phyloP scores from a whole-genome alignment of 2,888 invertebrate genomes.

The Sinhomidia bicolor region DNA sequence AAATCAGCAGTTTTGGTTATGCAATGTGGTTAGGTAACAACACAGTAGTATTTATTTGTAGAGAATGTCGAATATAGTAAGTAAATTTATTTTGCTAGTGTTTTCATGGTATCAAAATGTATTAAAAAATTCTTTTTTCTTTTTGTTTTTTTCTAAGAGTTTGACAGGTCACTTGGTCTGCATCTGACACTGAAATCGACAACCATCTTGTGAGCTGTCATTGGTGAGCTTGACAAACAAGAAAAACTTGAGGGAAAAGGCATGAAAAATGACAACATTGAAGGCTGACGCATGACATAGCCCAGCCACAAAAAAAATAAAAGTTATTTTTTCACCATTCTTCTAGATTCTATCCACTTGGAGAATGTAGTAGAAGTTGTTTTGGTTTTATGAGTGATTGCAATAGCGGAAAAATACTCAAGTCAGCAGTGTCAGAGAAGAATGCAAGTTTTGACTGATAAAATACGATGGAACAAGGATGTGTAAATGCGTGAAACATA shows the following conservation, averaged over 20 bases:
- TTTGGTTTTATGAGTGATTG: neutral
- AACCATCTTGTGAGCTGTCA: slow-evolving; percentile 40
- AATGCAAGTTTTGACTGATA: no score
- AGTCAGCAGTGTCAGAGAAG: no score
- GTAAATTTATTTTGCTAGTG: no score
- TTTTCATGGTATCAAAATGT: slow-evolving; percentile 9
- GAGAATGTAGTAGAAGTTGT: neutral
- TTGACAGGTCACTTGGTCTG: slow-evolving; percentile 28
- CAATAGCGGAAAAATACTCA: neutral
- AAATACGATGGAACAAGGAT: no score
- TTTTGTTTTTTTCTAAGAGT: neutral
- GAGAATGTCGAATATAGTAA: no score
- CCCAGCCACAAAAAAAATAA: no score
- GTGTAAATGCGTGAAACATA: no score
- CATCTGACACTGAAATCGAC: slow-evolving; percentile 31
- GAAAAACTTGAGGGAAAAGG: neutral
- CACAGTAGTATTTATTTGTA: no score
- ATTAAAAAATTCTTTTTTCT: neutral
- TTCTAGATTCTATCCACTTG: no score
- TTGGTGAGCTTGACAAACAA: neutral
- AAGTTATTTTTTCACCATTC: no score
- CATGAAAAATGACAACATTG: neutral
- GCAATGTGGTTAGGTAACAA: neutral
- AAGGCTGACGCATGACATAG: neutral
- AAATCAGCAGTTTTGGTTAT: neutral